Evolutionary conservation across 2,113 vertebrate genomes (phyloP), one percentile per base, ranked within the genome.

Genomic region (Callospermophilus lateralis): DNA sequence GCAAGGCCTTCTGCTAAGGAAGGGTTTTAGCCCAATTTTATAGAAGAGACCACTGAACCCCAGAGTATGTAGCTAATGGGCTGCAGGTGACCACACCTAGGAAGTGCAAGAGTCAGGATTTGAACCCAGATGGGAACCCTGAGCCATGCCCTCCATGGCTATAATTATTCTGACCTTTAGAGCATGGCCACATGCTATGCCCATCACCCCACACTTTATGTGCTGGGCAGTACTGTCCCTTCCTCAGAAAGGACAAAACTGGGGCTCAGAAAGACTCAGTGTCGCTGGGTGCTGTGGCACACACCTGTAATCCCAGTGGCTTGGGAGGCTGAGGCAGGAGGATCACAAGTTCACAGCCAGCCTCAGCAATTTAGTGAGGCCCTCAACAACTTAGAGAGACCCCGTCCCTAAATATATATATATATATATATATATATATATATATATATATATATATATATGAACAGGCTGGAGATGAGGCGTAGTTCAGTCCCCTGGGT

Each of bases 381-480:
- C 19, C 55, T 58, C 22, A 58, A 20, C 55, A 22, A 58, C 55
- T 58, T 58, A 58, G 55, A 8, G 20, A 58, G 55, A 58, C 19
- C 20, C 20, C 22, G 0, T 58, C 20, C 24, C 55, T 58, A 58
- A 20, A 58, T 7, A 58, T 7, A 58, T 7, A 58, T 4, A 58
- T 58, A 58, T 6, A 20, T 1, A 20, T 42, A 42, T 42, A 42
- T 42, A 42, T 39, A 39, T 39, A 39, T 39, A 39, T 4, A 39
- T 4, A 39, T 4, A 4, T 6, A 42, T 42, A 42, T 1, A 58
- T 17, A 58, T 4, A 22, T 1, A 22, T n/a, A n/a, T n/a, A n/a
- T n/a, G n/a, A 58, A 58, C 19, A 17, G 20, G 55, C 19, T 58
- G 55, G 20, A 20, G 55, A 58, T 8, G 55, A 22, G 19, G 55